These are phyloP conservation scores for Sylvicola cinctus DNA, from an alignment of 2,888 invertebrate genomes.

Conservation along the genomic window DNA sequence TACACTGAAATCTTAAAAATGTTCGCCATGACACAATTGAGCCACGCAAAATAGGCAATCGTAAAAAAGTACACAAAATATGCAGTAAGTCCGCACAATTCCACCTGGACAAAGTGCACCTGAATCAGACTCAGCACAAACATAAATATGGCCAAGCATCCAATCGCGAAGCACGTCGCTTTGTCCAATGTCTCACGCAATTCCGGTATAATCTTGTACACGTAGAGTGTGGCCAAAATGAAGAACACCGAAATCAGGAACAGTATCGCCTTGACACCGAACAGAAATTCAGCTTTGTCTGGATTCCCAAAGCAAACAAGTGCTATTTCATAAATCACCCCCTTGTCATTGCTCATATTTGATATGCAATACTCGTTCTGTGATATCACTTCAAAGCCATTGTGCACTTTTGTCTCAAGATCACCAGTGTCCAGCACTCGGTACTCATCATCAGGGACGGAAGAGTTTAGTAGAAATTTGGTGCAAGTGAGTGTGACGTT, in stretches of 20 bases:
- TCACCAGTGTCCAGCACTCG: too few species aligned
- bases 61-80: conserved; percentile 38
- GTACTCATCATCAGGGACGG: too few species aligned
- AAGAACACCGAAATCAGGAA: conserved; percentile 35
- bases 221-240: conserved; percentile 32
- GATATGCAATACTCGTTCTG: too few species aligned
- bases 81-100: too few species aligned
- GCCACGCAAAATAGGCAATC: conserved; percentile 50
- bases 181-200: conserved; percentile 28
- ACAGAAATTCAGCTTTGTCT: conserved; percentile 10
- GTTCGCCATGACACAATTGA: conserved; percentile 45
- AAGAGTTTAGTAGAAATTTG: too few species aligned
- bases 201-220: conserved; percentile 38
- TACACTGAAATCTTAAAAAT: conserved; percentile 43
- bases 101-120: too few species aligned
- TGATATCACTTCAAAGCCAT: too few species aligned
- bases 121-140: conserved; percentile 6
- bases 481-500: too few species aligned
- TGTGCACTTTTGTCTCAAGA: too few species aligned
- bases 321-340: too few species aligned
- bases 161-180: conserved; percentile 7
- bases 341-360: too few species aligned
- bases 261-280: conserved; percentile 15
- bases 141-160: conserved; percentile 6
- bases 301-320: too few species aligned